Base-by-base conservation (phyloP, 2,113 vertebrate species). In the Notarius lentiginosus region DNA sequence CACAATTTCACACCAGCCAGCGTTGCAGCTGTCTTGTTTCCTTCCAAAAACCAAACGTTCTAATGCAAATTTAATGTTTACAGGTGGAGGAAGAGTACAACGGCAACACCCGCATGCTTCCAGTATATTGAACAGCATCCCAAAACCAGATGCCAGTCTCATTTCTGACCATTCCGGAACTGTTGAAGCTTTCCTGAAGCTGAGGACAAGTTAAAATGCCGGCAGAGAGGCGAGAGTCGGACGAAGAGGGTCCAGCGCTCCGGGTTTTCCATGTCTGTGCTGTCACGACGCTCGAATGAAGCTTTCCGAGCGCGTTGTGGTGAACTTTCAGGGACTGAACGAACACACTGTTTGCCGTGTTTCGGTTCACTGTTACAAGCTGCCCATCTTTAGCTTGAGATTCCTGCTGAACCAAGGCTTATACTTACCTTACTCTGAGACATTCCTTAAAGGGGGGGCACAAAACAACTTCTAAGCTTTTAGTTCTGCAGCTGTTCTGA, bases 31-130 rank as follows among this genome's bases (percentile, higher is more conserved):
- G 27, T 10, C 11, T 1, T 30, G 75, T 17, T 10, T 3, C 10
- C 4, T 55, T 5, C 7, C 15, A 1, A n/a, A 15, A 51, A 75
- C 1, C 0, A 60, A 79, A 18, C 11, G 72, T n/a, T 20, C 77
- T 79, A 79, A 79, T 55, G 0, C 7, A 0, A 22, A 30, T 81
- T 24, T 7, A 12, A 14, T 1, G 0, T 55, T n/a, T 82, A 0
- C 88, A 95, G 95, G 84, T 91, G 0, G 95, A 95, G 24, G 94
- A 95, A 79, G 94, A 95, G 76, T 93, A 58, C 84, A 93, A 91
- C 2, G 90, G 91, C 1, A 94, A 92, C 1, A 60, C 90, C 0
- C 91, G 88, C 84, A 94, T 95, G 94, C 88, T 95, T 85, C 94
- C 93, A 0, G 95, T 95, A 82, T 96, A 93, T 83, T 96, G 91